These are phyloP conservation scores for Melospiza georgiana DNA, from an alignment of 2,113 vertebrate genomes.

Conservation along the genomic window DNA sequence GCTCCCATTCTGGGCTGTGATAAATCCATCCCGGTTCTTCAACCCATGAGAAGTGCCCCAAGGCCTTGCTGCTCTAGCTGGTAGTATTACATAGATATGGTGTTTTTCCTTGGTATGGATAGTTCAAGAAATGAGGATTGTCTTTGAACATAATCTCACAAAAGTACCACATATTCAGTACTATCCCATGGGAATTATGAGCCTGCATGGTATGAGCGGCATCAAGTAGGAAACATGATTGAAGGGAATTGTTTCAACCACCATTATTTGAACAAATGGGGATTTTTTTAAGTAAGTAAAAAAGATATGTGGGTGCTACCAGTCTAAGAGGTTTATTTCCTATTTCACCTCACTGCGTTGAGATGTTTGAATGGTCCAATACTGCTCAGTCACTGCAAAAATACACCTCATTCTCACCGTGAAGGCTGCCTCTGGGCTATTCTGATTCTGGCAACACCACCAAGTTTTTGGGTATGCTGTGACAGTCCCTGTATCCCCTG, in stretches of 20 bases:
- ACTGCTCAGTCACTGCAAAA: neutral
- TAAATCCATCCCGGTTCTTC: neutral
- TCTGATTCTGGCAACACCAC: neutral
- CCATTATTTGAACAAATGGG: neutral
- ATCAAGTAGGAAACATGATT: neutral
- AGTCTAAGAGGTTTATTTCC: neutral
- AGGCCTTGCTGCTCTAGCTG: neutral
- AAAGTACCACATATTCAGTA: neutral
- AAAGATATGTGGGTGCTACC: neutral
- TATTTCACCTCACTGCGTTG: neutral
- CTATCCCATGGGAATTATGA: neutral
- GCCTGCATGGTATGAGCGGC: neutral
- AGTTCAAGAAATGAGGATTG: neutral
- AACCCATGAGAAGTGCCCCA: neutral
- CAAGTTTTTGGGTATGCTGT: neutral
- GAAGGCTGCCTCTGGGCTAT: neutral
- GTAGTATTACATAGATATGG: neutral
- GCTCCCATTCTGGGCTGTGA: neutral
- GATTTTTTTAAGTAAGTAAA: neutral
- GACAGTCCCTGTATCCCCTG: neutral
- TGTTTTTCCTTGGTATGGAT: neutral
- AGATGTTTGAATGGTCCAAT: neutral
- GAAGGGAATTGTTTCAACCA: neutral
- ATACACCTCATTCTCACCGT: neutral
- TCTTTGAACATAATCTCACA: neutral